Base-by-base conservation (phyloP, 2,113 vertebrate genomes). In the Xenopus borealis region DNA sequence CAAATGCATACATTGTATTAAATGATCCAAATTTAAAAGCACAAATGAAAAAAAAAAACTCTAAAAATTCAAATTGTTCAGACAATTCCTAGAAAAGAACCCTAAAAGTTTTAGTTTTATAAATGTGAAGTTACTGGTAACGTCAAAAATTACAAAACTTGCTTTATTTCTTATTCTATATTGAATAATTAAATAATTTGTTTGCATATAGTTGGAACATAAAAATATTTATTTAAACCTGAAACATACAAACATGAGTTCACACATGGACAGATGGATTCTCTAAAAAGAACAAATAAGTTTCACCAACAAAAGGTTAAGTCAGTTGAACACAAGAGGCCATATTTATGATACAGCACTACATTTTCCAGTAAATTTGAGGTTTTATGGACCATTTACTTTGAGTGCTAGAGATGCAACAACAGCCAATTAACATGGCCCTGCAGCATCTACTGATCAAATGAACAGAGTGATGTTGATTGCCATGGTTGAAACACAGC, bases 341-440 rank as follows among this genome's bases (percentile, higher is more conserved):
- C 53, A 55, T 55, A 55, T 55, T 55, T 55, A 55, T 55, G 53
- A 55, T 55, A 16, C 53, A 55, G 14, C 53, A 55, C 53, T 55
- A 55, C 8, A 55, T 55, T 55, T 55, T 55, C 53, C 53, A 55
- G 53, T 55, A 55, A 55, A 55, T 55, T 55, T 55, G 53, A 55
- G 18, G 53, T 55, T 55, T 55, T 55, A 18, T 55, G 53, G 53
- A 12, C 53, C 53, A 55, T 55, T 55, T 55, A n/a, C 14, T 55
- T 16, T 55, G 53, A 55, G 53, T 55, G 53, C 53, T 4, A 55
- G 17, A 55, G 53, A 55, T 1, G 53, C 53, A 55, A 55, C 53
- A 55, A 55, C 17, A 55, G 53, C 53, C 53, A 55, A 55, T 55
- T 55, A 55, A 55, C 53, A 55, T n/a, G 17, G 17, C 53, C 53